Conservation (phyloP, 1,140 invertebrate species). For the Spodoptera litura region DNA sequence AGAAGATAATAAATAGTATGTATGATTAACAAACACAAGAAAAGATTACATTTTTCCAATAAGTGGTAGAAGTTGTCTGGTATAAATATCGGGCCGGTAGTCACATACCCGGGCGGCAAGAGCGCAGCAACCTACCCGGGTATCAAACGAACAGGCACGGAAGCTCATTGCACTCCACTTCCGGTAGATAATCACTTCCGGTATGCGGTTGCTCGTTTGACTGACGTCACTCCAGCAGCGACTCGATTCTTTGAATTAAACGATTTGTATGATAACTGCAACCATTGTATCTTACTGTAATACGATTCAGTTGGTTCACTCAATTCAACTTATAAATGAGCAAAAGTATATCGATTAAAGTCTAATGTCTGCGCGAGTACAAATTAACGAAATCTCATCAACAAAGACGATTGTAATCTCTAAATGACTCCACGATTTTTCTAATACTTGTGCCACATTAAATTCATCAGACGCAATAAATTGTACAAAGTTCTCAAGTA, state of each 20-base stretch:
- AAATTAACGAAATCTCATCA: no score
- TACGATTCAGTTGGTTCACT: neutral
- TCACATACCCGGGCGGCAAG: neutral
- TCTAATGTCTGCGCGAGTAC: no score
- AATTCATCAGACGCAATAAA: constrained; percentile 26
- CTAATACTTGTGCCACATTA: neutral
- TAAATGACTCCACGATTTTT: neutral
- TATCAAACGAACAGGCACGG: constrained; percentile 50
- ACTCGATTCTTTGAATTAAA: constrained; percentile 12
- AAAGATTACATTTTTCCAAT: neutral
- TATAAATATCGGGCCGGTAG: constrained; percentile 9
- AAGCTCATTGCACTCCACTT: constrained; percentile 61
- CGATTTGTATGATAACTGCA: neutral
- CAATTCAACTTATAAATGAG: no score
- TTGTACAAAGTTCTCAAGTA: constrained; percentile 17
- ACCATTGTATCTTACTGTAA: neutral
- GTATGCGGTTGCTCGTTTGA: constrained; percentile 42
- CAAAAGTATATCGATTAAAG: no score
- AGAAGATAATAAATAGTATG: no score
- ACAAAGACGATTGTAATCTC: neutral
- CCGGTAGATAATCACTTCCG: constrained; percentile 71
- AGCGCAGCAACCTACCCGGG: constrained; percentile 4
- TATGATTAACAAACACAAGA: no score
- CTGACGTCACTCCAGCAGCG: constrained; percentile 9
- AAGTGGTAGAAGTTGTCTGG: neutral